phyloP scores from a whole-genome alignment of 2,888 invertebrate genomes.

The Phalangium opilio region DNA sequence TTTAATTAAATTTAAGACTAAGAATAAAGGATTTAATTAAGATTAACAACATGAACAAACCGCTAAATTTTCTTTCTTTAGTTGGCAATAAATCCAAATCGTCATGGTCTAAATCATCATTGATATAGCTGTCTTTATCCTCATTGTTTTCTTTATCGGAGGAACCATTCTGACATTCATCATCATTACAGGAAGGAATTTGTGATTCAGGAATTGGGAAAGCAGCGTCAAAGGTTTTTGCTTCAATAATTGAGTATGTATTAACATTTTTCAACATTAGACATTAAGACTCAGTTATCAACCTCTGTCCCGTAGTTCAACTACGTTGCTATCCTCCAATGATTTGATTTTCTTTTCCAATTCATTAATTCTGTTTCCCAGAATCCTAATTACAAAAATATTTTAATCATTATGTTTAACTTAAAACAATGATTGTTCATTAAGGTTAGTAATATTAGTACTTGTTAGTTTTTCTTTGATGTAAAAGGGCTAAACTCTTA shows the following conservation, averaged over 20 bases:
- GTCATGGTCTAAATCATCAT: constrained; percentile 11
- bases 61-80: constrained; percentile 7
- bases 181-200: background rate
- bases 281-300: background rate
- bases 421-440: constrained; percentile 6
- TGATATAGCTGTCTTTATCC: background rate
- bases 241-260: too few relatives aligned
- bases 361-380: constrained; percentile 65
- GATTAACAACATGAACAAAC: too few relatives aligned
- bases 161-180: constrained; percentile 2
- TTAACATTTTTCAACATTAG: too few relatives aligned
- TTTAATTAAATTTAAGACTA: too few relatives aligned
- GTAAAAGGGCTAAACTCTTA: constrained; percentile 63
- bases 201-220: background rate
- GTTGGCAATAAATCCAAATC: constrained; percentile 17
- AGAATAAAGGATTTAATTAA: too few relatives aligned
- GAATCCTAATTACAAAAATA: constrained; percentile 40
- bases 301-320: constrained; percentile 11
- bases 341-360: constrained; percentile 56
- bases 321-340: constrained; percentile 23
- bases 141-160: background rate
- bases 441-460: constrained; percentile 27
- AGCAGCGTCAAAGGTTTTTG: too few relatives aligned
- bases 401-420: background rate
- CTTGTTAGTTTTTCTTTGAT: constrained; percentile 75